Base-by-base conservation (phyloP, 2,888 invertebrate species). In the Limnephilus rhombicus region DNA sequence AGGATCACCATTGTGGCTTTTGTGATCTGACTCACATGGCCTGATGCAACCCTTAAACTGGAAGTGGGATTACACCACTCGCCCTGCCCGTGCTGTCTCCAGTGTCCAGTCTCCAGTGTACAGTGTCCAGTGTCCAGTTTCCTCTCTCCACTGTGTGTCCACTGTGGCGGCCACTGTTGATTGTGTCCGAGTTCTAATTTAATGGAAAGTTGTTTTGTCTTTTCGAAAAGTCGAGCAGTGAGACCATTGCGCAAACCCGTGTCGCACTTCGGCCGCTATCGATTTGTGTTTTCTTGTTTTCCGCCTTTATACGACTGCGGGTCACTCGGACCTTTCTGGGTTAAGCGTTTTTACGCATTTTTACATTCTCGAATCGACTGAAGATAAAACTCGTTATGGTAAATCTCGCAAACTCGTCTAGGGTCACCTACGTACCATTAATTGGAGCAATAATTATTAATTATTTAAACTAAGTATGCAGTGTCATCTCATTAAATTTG, bases 191-290 rank as follows among this genome's bases (percentile, higher is more conserved):
- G 92, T 87, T 86, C 86, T 90, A 90, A 92, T 92, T 86, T 87
- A 92, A 91, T 91, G 90, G 93, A 93, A 93, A 93, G 93, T 93
- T 93, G 93, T 93, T 93, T 93, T 93, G 90, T 92, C 92, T 92
- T 92, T 91, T 80, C 68, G 85, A 93, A 89, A 91, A 92, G 90
- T 87, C 68, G 86, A 83, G 90, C 82, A 83, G 91, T 82, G 87
- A 89, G 45, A 85, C 31, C 29, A 53, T 93, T 93, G 90, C 93
- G 92, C 91, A 93, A 93, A 29, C 49, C 91, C 53, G 91, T 80
- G 90, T 85, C 92, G 89, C 92, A 90, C 92, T 90, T 83, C 41
- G 80, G 88, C 88, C 80, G 80, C 29, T n/a, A 87, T 80, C 45
- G 86, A 86, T 89, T 80, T 31, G 80, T 80, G 37, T 80, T 80